Percentiles rank a stretch among this genome's conserved stretches.
Evolutionary conservation across 2,113 vertebrate genomes (phyloP).

Genomic region (Ornithorhynchus anatinus): DNA sequence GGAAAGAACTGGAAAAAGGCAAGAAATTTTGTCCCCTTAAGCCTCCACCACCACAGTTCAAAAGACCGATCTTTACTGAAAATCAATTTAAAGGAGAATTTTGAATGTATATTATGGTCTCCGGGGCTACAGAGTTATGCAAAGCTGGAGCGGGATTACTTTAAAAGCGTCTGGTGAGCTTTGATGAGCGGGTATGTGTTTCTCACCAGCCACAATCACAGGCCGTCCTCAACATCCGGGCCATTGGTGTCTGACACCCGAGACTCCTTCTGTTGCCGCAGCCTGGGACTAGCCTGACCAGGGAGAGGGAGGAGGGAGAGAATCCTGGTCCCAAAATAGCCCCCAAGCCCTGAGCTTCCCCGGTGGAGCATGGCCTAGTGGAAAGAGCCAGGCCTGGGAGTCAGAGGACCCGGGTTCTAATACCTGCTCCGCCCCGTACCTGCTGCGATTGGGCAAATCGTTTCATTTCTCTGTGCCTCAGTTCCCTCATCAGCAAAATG

Average conservation of each 20-base stretch:
- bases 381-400: no score
- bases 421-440: neutral
- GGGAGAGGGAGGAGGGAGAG: conserved; percentile 10
- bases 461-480: neutral
- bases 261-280: conserved; percentile 42
- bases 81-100: conserved; percentile 85
- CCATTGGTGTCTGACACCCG: conserved; percentile 61
- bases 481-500: neutral
- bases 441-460: neutral
- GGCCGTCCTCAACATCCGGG: conserved; percentile 62
- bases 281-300: conserved; percentile 25
- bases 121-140: conserved; percentile 75
- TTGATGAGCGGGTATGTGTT: conserved; percentile 80
- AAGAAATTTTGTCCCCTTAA: conserved; percentile 77
- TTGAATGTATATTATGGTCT: conserved; percentile 80
- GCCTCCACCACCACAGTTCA: conserved; percentile 76
- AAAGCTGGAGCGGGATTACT: conserved; percentile 75
- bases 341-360: neutral
- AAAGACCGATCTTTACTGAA: conserved; percentile 83
- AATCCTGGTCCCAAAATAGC: conserved; percentile 6
- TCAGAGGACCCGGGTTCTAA: neutral
- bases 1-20: conserved; percentile 50
- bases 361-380: neutral
- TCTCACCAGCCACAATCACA: conserved; percentile 75
- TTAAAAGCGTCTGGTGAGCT: conserved; percentile 77